Percentiles rank a stretch among this genome's conserved stretches.
phyloP scores from a whole-genome alignment of 2,888 invertebrate genomes.

The Rhodophaea formosa region DNA sequence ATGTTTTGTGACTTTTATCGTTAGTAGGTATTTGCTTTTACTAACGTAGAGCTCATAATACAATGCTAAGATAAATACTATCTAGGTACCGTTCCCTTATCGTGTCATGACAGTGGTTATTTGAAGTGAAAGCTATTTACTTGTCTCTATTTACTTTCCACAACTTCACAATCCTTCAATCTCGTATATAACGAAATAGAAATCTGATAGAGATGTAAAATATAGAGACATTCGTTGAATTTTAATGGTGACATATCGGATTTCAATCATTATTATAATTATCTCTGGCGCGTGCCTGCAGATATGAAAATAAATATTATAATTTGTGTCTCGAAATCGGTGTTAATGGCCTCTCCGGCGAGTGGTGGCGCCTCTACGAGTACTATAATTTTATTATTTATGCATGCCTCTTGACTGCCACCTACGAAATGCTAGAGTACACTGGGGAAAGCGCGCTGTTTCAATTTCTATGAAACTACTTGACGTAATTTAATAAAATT shows the following conservation, averaged over 20 bases:
- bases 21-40: no score
- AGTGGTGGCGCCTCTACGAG: constrained; percentile 16
- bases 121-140: no score
- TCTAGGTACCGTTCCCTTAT: no score
- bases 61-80: no score
- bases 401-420: constrained; percentile 33
- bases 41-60: no score
- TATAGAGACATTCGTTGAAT: not conserved
- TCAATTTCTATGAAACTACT: not conserved
- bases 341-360: constrained; percentile 13
- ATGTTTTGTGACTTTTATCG: no score
- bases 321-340: constrained; percentile 1
- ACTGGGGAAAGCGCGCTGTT: not conserved
- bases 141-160: not conserved
- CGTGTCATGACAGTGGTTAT: no score
- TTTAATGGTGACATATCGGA: constrained; percentile 1
- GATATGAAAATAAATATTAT: constrained; percentile 9
- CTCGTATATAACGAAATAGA: not conserved
- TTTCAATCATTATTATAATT: constrained; percentile 4
- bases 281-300: not conserved
- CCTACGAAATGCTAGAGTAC: constrained; percentile 24
- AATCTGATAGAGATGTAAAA: not conserved
- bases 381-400: constrained; percentile 38
- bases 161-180: no score
- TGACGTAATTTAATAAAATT: not conserved